These are phyloP conservation scores for Leptopterna dolabrata DNA, from an alignment of 2,888 invertebrate species.

Conservation along the genomic window DNA sequence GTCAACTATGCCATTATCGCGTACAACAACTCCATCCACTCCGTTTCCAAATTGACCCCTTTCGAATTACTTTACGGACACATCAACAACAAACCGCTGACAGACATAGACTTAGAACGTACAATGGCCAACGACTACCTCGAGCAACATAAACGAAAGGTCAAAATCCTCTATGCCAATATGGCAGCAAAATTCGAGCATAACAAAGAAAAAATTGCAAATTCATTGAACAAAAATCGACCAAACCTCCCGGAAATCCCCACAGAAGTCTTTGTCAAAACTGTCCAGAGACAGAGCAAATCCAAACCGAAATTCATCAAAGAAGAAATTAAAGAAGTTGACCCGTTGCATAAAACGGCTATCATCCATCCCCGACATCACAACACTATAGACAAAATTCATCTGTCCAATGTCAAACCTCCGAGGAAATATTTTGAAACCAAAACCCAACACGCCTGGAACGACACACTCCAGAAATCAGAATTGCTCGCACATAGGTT, in stretches of 20 bases:
- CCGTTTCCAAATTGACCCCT: no score
- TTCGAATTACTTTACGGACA: no score
- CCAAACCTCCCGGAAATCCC: background rate
- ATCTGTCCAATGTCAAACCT: conserved; percentile 42
- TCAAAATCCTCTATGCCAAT: background rate
- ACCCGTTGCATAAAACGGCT: conserved; percentile 27
- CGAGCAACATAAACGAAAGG: background rate
- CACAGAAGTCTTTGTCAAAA: background rate
- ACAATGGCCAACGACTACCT: background rate
- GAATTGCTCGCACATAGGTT: background rate
- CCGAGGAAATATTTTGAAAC: conserved; percentile 22
- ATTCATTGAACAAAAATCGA: no score
- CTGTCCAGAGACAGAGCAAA: background rate
- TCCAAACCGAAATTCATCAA: conserved; percentile 15
- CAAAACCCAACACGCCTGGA: background rate
- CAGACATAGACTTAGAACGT: no score
- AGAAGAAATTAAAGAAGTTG: conserved; percentile 6
- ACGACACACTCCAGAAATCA: background rate
- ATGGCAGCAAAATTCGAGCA: no score
- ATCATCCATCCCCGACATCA: background rate
- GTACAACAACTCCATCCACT: no score
- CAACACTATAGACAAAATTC: conserved; percentile 35
- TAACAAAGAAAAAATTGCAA: no score
- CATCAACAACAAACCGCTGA: background rate
- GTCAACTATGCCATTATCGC: no score